These are phyloP conservation scores for Halyomorpha halys DNA, from an alignment of 1,140 invertebrate species.

Conservation along the genomic window DNA sequence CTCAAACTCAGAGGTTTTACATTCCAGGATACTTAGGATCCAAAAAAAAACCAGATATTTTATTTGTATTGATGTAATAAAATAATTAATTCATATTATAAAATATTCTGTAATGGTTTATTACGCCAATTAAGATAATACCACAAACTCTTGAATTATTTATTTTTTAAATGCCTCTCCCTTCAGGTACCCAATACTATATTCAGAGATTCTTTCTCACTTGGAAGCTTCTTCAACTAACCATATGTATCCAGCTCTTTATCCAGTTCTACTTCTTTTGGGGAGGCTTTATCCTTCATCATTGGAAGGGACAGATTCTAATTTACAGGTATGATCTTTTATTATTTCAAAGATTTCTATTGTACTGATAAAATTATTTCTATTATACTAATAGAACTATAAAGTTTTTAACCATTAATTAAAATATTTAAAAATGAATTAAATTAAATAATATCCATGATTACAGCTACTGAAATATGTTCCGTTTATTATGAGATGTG, in stretches of 20 bases:
- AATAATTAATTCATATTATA: no score
- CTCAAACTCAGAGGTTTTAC: no score
- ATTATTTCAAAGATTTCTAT: no score
- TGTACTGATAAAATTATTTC: no score
- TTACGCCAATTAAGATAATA: no score
- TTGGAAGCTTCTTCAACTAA: constrained; percentile 40
- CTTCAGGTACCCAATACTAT: constrained; percentile 52
- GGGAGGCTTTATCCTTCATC: constrained; percentile 65
- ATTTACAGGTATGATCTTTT: constrained; percentile 29
- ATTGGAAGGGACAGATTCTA: constrained; percentile 43
- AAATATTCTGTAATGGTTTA: no score
- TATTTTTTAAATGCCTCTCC: not conserved
- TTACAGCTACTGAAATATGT: constrained; percentile 36
- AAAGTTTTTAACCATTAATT: no score
- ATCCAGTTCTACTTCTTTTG: constrained; percentile 69
- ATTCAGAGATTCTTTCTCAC: constrained; percentile 63
- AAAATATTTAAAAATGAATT: no score
- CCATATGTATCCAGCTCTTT: constrained; percentile 42
- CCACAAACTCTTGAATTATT: no score
- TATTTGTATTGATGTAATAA: no score
- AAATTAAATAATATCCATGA: not conserved
- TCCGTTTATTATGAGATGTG: constrained; percentile 34
- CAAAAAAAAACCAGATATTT: no score
- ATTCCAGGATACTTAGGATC: no score
- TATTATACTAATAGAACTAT: not conserved